Evolutionary conservation across 2,797 vertebrate genomes (phyloP).

Genomic region (Hafferia zeledoni): DNA sequence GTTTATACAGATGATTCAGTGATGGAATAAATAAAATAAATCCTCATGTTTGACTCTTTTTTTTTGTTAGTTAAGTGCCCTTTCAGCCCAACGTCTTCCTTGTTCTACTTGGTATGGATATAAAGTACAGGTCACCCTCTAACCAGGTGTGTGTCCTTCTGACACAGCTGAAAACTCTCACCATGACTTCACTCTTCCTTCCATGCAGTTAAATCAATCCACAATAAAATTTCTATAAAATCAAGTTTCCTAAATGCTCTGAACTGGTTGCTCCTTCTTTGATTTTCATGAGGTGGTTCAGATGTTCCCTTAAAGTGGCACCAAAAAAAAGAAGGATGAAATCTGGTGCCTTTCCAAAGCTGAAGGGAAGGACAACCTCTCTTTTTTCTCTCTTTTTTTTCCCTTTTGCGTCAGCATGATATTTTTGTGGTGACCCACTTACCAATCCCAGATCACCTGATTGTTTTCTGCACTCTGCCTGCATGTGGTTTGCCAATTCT

Average conservation of each 20-base stretch:
- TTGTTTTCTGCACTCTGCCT: neutral
- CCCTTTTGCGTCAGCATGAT: neutral
- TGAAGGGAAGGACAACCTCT: neutral
- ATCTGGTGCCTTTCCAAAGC: neutral
- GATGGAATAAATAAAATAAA: neutral
- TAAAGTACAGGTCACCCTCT: neutral
- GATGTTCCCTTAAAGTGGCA: neutral
- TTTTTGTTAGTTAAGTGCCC: neutral
- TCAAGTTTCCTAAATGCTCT: fast-evolving
- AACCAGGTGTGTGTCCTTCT: neutral
- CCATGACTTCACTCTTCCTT: neutral
- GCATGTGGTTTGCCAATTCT: neutral
- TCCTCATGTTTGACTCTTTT: neutral
- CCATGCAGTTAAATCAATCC: neutral
- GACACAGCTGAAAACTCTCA: neutral
- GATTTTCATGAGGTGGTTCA: neutral
- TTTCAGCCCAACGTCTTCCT: neutral
- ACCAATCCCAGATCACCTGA: neutral
- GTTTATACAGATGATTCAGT: neutral
- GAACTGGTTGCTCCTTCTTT: neutral
- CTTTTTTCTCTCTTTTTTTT: too few species aligned
- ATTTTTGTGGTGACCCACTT: neutral
- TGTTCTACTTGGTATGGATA: neutral
- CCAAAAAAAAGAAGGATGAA: neutral
- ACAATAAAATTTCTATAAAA: neutral